A percentile compares a stretch with the other conserved stretches of the same genome.
phyloP scores from a whole-genome alignment of 2,797 vertebrate species.

The Peromyscus aztecus region DNA sequence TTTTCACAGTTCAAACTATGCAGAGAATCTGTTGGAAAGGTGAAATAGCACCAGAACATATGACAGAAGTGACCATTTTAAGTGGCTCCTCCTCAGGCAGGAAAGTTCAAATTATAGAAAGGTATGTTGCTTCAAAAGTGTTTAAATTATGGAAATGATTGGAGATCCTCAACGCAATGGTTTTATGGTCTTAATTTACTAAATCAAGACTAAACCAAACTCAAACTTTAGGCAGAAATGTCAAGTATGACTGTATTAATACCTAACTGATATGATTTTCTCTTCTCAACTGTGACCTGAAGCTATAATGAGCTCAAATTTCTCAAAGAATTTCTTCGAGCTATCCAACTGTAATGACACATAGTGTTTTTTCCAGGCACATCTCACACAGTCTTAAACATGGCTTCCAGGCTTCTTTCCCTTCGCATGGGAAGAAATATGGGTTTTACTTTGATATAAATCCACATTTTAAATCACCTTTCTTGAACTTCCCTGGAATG shows the following conservation, averaged over 20 bases:
- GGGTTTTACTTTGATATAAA: constrained; percentile 65
- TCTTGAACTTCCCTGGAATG: constrained; percentile 69
- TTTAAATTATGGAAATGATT: constrained; percentile 56
- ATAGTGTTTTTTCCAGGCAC: constrained; percentile 48
- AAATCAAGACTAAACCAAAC: constrained; percentile 5
- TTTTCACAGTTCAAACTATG: constrained; percentile 63
- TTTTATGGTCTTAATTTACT: background rate
- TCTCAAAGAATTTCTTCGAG: constrained; percentile 18
- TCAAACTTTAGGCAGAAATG: background rate
- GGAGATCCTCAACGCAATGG: background rate
- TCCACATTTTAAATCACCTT: constrained; percentile 67
- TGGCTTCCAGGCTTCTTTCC: constrained; percentile 32
- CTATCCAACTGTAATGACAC: constrained; percentile 28
- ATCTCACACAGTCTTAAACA: constrained; percentile 52
- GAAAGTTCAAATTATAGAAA: constrained; percentile 36
- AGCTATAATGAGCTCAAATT: constrained; percentile 52
- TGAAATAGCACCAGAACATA: background rate
- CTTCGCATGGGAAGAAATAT: constrained; percentile 52
- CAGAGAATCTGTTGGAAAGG: constrained; percentile 20
- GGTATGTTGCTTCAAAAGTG: background rate
- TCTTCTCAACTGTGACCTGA: constrained; percentile 1
- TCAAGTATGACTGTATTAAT: constrained; percentile 31
- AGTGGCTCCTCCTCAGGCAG: background rate
- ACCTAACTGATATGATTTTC: background rate
- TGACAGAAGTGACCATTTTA: background rate